Conservation (phyloP, 2,113 vertebrate species). For the Scolopax mira region DNA sequence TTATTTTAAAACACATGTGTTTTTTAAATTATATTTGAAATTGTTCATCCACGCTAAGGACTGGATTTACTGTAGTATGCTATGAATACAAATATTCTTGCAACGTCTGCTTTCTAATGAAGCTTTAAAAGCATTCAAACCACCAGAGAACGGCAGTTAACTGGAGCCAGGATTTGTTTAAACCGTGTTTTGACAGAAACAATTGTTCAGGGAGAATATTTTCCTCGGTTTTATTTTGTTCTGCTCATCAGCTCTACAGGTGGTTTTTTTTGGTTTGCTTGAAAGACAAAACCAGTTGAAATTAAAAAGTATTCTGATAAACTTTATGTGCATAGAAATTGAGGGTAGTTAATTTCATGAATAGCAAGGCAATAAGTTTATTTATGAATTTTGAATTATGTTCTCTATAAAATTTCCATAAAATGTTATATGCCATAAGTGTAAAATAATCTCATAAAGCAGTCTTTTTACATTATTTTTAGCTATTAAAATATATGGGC, state of each 20-base stretch:
- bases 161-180: constrained; percentile 31
- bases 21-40: neutral
- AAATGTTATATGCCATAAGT: neutral
- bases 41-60: neutral
- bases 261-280: neutral
- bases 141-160: constrained; percentile 36
- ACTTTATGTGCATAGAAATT: neutral
- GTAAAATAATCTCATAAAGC: neutral
- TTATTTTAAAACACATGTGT: neutral
- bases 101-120: constrained; percentile 6
- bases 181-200: constrained; percentile 22
- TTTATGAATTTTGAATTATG: neutral
- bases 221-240: neutral
- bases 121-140: constrained; percentile 45
- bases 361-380: neutral
- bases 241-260: neutral
- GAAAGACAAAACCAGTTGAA: neutral
- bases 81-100: constrained; percentile 5
- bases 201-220: neutral
- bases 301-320: neutral
- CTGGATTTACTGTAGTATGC: neutral
- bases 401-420: neutral
- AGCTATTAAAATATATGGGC: neutral
- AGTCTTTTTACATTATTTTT: neutral
- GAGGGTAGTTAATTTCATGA: neutral